phyloP scores from a whole-genome alignment of 1,140 invertebrate genomes.

The Trichogramma pretiosum region DNA sequence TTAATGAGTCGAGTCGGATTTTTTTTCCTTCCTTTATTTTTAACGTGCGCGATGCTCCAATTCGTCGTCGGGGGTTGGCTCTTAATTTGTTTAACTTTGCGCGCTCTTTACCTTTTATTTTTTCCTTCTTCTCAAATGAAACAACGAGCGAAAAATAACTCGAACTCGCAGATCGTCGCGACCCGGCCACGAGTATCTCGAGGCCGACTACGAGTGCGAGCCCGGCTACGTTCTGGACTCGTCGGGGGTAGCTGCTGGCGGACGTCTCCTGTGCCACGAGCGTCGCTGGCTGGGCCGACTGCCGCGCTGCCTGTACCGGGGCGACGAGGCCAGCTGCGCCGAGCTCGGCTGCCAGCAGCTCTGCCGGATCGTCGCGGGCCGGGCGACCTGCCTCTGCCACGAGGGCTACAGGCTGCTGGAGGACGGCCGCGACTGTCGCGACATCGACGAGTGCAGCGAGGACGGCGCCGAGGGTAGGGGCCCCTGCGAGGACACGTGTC shows the following conservation, averaged over 20 bases:
- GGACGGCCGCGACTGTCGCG: slow-evolving; percentile 41
- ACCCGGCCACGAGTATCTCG: slow-evolving; percentile 39
- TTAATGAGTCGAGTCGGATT: slow-evolving; percentile 9
- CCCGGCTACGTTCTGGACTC: slow-evolving; percentile 27
- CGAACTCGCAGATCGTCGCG: slow-evolving; percentile 36
- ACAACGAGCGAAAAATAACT: too few relatives aligned
- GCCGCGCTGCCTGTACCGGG: slow-evolving; percentile 34
- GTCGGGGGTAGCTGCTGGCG: slow-evolving; percentile 13
- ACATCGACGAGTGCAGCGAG: slow-evolving; percentile 56
- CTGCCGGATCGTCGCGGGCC: slow-evolving; percentile 43
- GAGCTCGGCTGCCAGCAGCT: slow-evolving; percentile 40
- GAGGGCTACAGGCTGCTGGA: slow-evolving; percentile 38
- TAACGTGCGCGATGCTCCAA: too few relatives aligned
- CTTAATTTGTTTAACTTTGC: too few relatives aligned
- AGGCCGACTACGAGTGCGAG: slow-evolving; percentile 42
- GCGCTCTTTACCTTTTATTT: too few relatives aligned
- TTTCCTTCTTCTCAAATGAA: too few relatives aligned
- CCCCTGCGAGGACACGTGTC: slow-evolving; percentile 59
- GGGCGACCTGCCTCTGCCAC: slow-evolving; percentile 43
- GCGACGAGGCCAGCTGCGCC: slow-evolving; percentile 28
- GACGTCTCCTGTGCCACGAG: slow-evolving; percentile 35
- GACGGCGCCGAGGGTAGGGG: slow-evolving; percentile 50
- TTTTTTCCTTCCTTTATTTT: slow-evolving; percentile 1
- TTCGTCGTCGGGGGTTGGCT: too few relatives aligned
- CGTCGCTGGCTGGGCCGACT: slow-evolving; percentile 38